phyloP scores from a whole-genome alignment of 1,140 invertebrate species.

The Bicyclus anynana region DNA sequence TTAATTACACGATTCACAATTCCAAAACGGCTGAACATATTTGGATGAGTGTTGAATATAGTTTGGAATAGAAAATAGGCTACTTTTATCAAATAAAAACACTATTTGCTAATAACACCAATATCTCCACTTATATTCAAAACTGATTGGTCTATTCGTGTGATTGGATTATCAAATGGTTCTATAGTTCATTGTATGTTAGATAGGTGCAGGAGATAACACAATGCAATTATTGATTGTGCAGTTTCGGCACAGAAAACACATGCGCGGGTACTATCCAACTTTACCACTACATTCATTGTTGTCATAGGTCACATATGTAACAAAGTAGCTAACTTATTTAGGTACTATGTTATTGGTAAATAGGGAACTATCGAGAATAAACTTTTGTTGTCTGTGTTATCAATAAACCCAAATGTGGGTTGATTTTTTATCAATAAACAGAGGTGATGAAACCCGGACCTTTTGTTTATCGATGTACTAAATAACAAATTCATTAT shows the following conservation, averaged over 20 bases:
- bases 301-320: not conserved
- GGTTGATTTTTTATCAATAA: not conserved
- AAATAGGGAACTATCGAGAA: too few relatives aligned
- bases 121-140: too few relatives aligned
- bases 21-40: too few relatives aligned
- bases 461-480: not conserved
- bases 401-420: not conserved
- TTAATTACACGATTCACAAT: too few relatives aligned
- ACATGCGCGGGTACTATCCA: not conserved
- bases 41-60: too few relatives aligned
- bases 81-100: too few relatives aligned
- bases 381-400: not conserved
- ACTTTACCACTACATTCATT: not conserved
- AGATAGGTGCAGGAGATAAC: not conserved
- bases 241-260: not conserved
- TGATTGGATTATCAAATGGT: not conserved
- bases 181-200: not conserved
- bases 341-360: too few relatives aligned
- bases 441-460: not conserved
- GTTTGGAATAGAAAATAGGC: too few relatives aligned
- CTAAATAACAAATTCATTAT: not conserved
- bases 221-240: constrained; percentile 1
- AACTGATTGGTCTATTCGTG: not conserved
- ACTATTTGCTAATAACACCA: too few relatives aligned
- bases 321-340: too few relatives aligned